A percentile compares a stretch with the other conserved stretches of the same genome.
These are phyloP conservation scores for Nasonia longicornis DNA, from an alignment of 1,140 invertebrate genomes.

Conservation along the genomic window DNA sequence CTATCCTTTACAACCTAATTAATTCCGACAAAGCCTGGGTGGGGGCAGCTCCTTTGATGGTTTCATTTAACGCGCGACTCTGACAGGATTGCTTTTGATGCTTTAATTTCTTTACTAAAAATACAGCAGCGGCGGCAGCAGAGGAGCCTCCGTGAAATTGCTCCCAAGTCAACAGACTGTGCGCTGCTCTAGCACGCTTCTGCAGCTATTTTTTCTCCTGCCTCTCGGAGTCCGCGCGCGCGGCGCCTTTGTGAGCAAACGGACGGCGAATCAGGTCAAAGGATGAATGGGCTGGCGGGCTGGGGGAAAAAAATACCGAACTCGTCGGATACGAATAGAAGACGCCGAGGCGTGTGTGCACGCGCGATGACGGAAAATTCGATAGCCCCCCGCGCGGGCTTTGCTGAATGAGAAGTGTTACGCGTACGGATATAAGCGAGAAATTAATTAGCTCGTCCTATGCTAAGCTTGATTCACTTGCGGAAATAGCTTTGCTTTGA, in stretches of 20 bases:
- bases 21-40: constrained; percentile 16
- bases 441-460: too few relatives aligned
- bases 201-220: constrained; percentile 22
- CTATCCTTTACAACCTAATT: constrained; percentile 20
- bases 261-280: constrained; percentile 28
- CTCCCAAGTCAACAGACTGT: constrained; percentile 25
- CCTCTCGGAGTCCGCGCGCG: neutral
- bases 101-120: constrained; percentile 24
- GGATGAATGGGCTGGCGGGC: neutral
- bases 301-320: constrained; percentile 12
- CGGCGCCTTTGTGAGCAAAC: constrained; percentile 22
- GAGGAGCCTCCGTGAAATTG: neutral
- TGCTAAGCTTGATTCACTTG: too few relatives aligned
- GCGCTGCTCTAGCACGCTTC: neutral
- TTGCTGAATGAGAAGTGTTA: neutral
- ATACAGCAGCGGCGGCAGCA: neutral
- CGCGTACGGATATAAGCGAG: neutral
- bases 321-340: constrained; percentile 12
- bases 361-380: neutral
- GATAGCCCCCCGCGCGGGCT: neutral
- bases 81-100: neutral
- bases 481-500: too few relatives aligned
- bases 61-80: neutral
- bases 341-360: too few relatives aligned
- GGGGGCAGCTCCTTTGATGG: neutral